Evolutionary conservation across 2,888 invertebrate genomes (phyloP).

Genomic region (Drosophila limbata): DNA sequence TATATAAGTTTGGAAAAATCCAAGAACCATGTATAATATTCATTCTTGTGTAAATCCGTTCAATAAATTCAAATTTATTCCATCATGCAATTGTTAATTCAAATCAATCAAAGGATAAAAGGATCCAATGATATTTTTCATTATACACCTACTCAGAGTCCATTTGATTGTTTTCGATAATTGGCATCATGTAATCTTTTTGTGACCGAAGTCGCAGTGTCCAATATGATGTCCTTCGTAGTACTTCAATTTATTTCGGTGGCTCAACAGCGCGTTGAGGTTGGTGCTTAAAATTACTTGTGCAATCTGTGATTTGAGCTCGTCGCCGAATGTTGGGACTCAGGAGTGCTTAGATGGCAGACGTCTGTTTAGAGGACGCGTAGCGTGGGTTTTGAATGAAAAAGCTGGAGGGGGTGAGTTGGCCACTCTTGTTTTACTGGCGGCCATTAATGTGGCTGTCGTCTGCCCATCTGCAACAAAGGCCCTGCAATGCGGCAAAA

Average conservation of each 20-base stretch:
- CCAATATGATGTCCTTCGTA: not conserved
- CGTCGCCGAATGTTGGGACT: conserved; percentile 8
- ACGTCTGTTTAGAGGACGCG: conserved; percentile 4
- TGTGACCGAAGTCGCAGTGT: not conserved
- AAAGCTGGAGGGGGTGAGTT: not conserved
- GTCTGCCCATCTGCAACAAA: conserved; percentile 69
- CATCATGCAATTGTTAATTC: not conserved
- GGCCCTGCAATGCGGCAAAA: conserved; percentile 78
- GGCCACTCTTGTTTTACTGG: conserved; percentile 55
- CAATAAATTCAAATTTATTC: not conserved
- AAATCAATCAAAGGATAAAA: not conserved
- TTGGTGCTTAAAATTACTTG: conserved; percentile 26
- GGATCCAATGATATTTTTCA: not conserved
- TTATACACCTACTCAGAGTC: not conserved
- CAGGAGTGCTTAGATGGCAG: conserved; percentile 34
- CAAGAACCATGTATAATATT: too few species aligned
- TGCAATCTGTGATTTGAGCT: conserved; percentile 36
- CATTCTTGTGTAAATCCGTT: too few species aligned
- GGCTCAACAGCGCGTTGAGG: conserved; percentile 24
- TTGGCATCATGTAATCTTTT: not conserved
- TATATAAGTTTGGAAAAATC: too few species aligned
- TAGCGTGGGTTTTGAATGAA: too few species aligned
- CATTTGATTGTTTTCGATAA: conserved; percentile 3
- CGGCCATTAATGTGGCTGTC: conserved; percentile 73
- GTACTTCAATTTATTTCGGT: conserved; percentile 1